These are phyloP conservation scores for Dipodomys stephensi DNA, from an alignment of 2,113 vertebrate species.

Conservation along the genomic window DNA sequence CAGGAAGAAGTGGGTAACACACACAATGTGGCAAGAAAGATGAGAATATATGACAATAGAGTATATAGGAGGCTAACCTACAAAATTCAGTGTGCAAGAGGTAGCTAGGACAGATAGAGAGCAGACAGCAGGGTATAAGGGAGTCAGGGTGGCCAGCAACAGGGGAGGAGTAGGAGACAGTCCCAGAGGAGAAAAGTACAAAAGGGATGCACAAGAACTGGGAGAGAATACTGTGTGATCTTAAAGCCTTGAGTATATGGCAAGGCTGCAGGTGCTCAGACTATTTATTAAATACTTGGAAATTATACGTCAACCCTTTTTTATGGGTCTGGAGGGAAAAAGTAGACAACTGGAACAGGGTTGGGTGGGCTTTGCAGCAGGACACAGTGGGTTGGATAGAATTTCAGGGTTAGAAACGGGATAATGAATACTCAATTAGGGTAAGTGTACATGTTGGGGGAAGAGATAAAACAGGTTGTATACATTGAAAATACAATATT, in stretches of 20 bases:
- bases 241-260: not conserved
- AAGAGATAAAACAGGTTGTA: not conserved
- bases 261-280: not conserved
- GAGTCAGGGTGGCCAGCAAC: not conserved
- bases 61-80: too few species aligned
- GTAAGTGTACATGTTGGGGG: accelerated
- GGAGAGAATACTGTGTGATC: not conserved
- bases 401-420: not conserved
- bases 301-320: not conserved
- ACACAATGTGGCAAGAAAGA: not conserved
- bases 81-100: not conserved
- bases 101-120: not conserved
- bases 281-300: not conserved
- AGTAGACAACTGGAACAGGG: too few species aligned
- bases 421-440: not conserved
- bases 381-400: too few species aligned
- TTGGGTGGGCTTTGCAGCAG: accelerated
- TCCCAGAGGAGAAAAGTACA: too few species aligned
- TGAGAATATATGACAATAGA: not conserved
- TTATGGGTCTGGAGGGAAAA: not conserved
- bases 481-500: not conserved
- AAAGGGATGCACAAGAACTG: not conserved
- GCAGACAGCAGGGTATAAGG: not conserved
- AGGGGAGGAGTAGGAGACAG: too few species aligned
- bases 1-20: not conserved